A percentile compares a stretch with the other conserved stretches of the same genome.
Conservation (phyloP, 1,140 invertebrate species). For the Drosophila ohnishii region DNA sequence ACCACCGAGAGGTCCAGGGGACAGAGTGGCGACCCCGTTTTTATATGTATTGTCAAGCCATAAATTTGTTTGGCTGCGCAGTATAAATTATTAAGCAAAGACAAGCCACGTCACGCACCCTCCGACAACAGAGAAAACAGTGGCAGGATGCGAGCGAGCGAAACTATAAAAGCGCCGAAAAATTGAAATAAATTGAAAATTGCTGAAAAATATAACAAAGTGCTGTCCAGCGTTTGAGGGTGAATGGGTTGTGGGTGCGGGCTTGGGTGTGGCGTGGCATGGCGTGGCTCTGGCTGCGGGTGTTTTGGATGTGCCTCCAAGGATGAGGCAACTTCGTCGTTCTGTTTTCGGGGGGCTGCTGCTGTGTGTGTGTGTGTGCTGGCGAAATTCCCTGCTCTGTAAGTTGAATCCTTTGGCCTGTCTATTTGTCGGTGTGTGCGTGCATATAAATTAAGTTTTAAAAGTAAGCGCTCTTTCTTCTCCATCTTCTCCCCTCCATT, state of each 20-base stretch:
- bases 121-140: slow-evolving; percentile 21
- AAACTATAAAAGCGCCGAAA: slow-evolving; percentile 72
- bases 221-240: slow-evolving; percentile 35
- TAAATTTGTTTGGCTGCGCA: slow-evolving; percentile 72
- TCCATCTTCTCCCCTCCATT: slow-evolving; percentile 7
- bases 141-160: slow-evolving; percentile 24
- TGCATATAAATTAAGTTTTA: slow-evolving; percentile 81
- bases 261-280: neutral
- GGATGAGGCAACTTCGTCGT: slow-evolving; percentile 12
- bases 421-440: slow-evolving; percentile 50
- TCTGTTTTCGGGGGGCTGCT: neutral
- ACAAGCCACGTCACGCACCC: slow-evolving; percentile 59
- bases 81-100: slow-evolving; percentile 73
- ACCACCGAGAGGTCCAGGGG: slow-evolving; percentile 6
- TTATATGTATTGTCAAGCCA: slow-evolving; percentile 57
- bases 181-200: slow-evolving; percentile 79
- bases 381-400: slow-evolving; percentile 38
- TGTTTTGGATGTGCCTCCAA: slow-evolving; percentile 7
- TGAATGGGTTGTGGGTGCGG: slow-evolving; percentile 9
- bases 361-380: slow-evolving; percentile 30
- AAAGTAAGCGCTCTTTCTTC: slow-evolving; percentile 61
- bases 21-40: slow-evolving; percentile 48
- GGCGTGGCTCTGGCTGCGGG: neutral
- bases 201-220: slow-evolving; percentile 66
- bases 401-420: slow-evolving; percentile 62